phyloP scores from a whole-genome alignment of 2,888 invertebrate species.

The Eupithecia vulgata region DNA sequence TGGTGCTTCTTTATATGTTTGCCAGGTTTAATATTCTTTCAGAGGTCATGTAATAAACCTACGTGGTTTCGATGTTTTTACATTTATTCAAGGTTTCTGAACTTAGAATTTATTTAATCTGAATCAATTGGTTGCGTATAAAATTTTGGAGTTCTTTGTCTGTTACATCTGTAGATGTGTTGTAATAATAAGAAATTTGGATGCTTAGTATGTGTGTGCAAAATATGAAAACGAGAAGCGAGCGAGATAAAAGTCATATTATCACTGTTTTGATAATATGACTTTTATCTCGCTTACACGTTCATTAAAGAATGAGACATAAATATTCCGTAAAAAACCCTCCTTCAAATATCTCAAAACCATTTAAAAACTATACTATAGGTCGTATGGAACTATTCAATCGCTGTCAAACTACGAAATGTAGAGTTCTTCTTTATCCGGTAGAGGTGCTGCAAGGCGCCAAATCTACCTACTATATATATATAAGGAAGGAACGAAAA shows the following conservation, averaged over 20 bases:
- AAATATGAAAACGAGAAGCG: not conserved
- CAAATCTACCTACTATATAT: no score
- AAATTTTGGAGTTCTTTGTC: not conserved
- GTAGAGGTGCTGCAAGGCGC: not conserved
- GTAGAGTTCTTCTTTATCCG: not conserved
- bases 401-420: not conserved
- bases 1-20: slow-evolving; percentile 22
- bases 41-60: not conserved
- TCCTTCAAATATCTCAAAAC: not conserved
- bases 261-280: not conserved
- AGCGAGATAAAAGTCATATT: no score
- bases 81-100: not conserved
- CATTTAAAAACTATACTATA: not conserved
- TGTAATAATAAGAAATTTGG: not conserved
- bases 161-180: not conserved
- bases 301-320: not conserved
- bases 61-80: not conserved
- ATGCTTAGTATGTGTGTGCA: not conserved
- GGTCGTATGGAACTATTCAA: not conserved
- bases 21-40: slow-evolving; percentile 3
- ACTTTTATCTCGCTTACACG: not conserved
- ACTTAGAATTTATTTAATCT: not conserved
- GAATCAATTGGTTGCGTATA: not conserved
- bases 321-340: not conserved
- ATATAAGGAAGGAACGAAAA: not conserved